Evolutionary conservation across 64 coral and sea anemone species (phyloP), one percentile per base, ranked within the genome.

Genomic region (Porites lutea): DNA sequence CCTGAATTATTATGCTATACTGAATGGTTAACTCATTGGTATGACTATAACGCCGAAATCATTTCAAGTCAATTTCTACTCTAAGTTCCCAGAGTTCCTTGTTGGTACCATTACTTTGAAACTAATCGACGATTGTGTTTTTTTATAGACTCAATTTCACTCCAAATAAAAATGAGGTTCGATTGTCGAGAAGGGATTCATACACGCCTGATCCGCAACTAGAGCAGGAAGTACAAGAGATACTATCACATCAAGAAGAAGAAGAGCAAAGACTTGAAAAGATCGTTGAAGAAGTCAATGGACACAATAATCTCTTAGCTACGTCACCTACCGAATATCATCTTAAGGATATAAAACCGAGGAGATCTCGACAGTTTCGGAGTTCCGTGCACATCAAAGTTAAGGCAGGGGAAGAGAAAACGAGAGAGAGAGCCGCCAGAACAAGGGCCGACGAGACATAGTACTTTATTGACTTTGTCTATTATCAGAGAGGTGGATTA

Each of bases 191-290:
- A 8, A 93, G 19, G 45, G 91, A 87, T 52, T 93, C 91, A 1
- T 93, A 93, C 48, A 64, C 52, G 3, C 91, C 91, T 13, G 91
- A 93, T 22, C 48, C 70, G 22, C 79, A 86, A 74, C 37, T 93
- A 5, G 59, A 93, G 22, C 78, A 87, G 18, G n/a, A 86, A 48
- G 81, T 77, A 13, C 72, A 76, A 21, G 64, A 87, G 53, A 75
- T 93, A n/a, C 47, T 92, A 57, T 80, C 90, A 9, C 37, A 92
- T n/a, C 72, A 87, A 74, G 82, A 71, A 11, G 81, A 84, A 16
- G 80, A 83, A 16, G 80, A 66, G 66, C 60, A n/a, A n/a, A 83
- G 80, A 69, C 81, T 84, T 69, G 46, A 84, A n/a, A 84, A 84
- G 52, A 84, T 84, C n/a, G 61, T 68, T 47, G 81, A 84, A 69